A percentile compares a stretch with the other conserved stretches of the same genome.
phyloP scores from a whole-genome alignment of 2,888 invertebrate species.

The Lissonota sp. region DNA sequence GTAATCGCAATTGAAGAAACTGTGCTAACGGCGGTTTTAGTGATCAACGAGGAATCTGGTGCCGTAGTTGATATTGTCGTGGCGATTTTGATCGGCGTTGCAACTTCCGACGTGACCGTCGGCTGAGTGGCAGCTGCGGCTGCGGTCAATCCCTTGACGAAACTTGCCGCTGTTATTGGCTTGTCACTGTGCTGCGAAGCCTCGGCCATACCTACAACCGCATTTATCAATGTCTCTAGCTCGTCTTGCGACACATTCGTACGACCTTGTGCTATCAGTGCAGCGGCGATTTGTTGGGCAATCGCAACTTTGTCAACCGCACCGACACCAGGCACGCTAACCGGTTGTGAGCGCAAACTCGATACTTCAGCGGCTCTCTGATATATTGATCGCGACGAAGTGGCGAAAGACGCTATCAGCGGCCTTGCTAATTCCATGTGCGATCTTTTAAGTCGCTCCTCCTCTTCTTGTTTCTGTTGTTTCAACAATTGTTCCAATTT shows the following conservation, averaged over 20 bases:
- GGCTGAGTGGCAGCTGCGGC: slow-evolving; percentile 31
- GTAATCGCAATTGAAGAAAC: not conserved
- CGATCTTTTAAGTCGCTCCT: slow-evolving; percentile 76
- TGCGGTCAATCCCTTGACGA: slow-evolving; percentile 82
- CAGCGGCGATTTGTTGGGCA: slow-evolving; percentile 92
- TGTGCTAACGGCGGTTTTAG: not conserved
- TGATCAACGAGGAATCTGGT: not conserved
- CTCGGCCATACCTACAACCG: slow-evolving; percentile 90
- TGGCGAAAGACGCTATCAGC: slow-evolving; percentile 61
- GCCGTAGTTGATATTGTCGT: slow-evolving; percentile 37
- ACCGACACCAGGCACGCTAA: slow-evolving; percentile 89
- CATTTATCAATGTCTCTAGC: slow-evolving; percentile 91
- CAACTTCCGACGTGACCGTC: slow-evolving; percentile 52
- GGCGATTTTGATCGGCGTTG: slow-evolving; percentile 31
- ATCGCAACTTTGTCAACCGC: slow-evolving; percentile 92
- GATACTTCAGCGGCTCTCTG: slow-evolving; percentile 71
- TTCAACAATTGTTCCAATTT: slow-evolving; percentile 82
- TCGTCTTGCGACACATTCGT: slow-evolving; percentile 92
- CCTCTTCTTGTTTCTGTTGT: slow-evolving; percentile 77
- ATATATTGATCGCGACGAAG: slow-evolving; percentile 69
- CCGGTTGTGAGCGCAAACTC: slow-evolving; percentile 82
- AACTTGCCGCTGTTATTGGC: slow-evolving; percentile 85
- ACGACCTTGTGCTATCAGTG: slow-evolving; percentile 91
- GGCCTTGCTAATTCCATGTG: slow-evolving; percentile 76
- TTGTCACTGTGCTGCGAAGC: slow-evolving; percentile 85